Evolutionary conservation across 2,888 invertebrate genomes (phyloP), one percentile per base, ranked within the genome.

Genomic region (Cybosia mesomella): DNA sequence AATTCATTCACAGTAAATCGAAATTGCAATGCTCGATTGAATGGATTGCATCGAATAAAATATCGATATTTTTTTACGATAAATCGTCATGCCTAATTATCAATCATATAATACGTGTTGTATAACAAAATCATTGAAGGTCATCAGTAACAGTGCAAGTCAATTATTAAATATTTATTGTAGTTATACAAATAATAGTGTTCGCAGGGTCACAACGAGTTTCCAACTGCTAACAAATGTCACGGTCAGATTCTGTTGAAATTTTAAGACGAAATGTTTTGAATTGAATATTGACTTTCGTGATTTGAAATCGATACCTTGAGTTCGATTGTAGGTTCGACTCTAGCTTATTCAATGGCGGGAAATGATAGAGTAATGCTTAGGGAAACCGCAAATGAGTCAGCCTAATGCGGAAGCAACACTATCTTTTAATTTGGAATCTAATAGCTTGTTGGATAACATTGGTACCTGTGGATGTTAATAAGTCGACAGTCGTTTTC

Each of bases 231-330:
- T 9, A 11, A 13, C 15, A 65, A 58, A 66, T 49, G 59, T 54
- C 65, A 66, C 5, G 65, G 65, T 22, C n/a, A 15, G 10, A n/a
- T 32, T 58, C 24, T 66, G 49, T 24, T 36, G 65, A 36, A 66
- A 66, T 53, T 15, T 58, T 21, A 34, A 22, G 28, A 32, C 43
- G 49, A 58, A 66, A 54, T 22, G 22, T 34, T 58, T n/a, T 58
- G 3, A n/a, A 24, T 22, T 54, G 8, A 54, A 34, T 63, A 34
- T 53, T 63, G 34, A 34, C n/a, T 53, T 53, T 53, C 13, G 18
- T 54, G 1, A 24, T 32, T 55, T 36, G 18, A 21, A 34, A 54
- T 63, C 22, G 5, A 18, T 18, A 22, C 34, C n/a, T n/a, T 49
- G 49, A 7, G 18, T 43, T 43, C 18, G 43, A 43, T 15, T 2